Conservation (phyloP, 2,113 vertebrate species). For the Microcebus griseorufus region DNA sequence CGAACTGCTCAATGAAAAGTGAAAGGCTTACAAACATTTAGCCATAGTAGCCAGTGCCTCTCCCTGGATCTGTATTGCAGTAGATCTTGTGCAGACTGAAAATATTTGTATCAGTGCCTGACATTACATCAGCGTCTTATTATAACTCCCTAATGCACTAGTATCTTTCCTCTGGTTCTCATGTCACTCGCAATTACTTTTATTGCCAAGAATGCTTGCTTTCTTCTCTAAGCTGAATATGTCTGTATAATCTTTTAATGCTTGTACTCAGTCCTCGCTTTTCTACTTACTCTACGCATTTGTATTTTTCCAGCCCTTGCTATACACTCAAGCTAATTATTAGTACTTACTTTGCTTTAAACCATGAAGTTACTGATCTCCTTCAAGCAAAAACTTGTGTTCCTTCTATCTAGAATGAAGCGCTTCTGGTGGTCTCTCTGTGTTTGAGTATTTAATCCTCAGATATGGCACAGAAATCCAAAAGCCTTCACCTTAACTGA, state of each 20-base stretch:
- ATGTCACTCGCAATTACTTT: conserved; percentile 48
- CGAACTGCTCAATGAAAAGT: background rate
- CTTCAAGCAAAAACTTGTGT: background rate
- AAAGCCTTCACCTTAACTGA: conserved; percentile 32
- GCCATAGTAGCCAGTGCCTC: background rate
- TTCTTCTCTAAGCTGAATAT: background rate
- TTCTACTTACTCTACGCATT: background rate
- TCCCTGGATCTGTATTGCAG: background rate
- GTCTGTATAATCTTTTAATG: conserved; percentile 45
- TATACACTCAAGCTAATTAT: conserved; percentile 53
- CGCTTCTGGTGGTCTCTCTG: background rate
- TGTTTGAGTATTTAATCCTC: background rate
- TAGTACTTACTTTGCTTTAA: background rate
- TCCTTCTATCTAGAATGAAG: background rate
- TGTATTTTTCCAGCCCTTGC: background rate
- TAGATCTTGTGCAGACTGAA: background rate
- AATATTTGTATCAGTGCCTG: conserved; percentile 45
- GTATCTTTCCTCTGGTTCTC: conserved; percentile 33
- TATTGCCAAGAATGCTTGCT: conserved; percentile 22
- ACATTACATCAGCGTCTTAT: background rate
- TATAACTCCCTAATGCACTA: conserved; percentile 16
- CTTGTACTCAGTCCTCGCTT: conserved; percentile 12
- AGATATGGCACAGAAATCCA: background rate
- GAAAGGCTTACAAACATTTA: background rate
- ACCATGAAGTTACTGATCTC: background rate